Evolutionary conservation across 2,113 vertebrate species (phyloP), one percentile per base, ranked within the genome.

Genomic region (Cranoglanis bouderius): DNA sequence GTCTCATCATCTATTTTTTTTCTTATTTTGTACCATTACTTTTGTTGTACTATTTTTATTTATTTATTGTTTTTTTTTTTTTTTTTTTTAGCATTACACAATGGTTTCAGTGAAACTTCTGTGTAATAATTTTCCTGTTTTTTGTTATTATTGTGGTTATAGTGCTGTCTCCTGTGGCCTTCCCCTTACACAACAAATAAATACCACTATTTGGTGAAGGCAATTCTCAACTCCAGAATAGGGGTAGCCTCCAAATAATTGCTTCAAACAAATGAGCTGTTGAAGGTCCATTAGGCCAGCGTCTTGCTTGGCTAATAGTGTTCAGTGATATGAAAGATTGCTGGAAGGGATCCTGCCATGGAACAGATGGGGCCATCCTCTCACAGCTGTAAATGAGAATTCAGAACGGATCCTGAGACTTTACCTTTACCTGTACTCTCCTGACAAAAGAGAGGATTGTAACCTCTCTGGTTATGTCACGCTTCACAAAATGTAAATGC

Each of bases 181-280:
- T 92, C 90, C 88, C 86, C 82, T 88, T 86, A 92, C 89, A 85
- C 82, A 89, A 87, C 82, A 85, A 93, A 90, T 91, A 90, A 85
- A 49, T 49, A 92, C 89, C 29, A 84, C 75, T 80, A n/a, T 85
- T 88, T 65, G 87, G 72, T 83, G 72, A 88, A 80, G 89, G 86
- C 85, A 93, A 91, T 82, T 78, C 81, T 90, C 72, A 87, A 84
- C 90, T 92, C 89, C 87, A 89, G 83, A 90, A 90, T 91, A 90
- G 89, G 86, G 89, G 90, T 89, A 51, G 84, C 89, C 84, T 90
- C 89, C 82, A 90, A 93, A 92, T 94, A 94, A 94, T 93, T 94
- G 92, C 92, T 88, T 92, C 92, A 93, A 94, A 94, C 92, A 94
- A 94, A 93, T 93, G 89, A 92, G 90, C 92, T 93, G 89, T 93